Base-by-base conservation (phyloP, 64 coral and sea anemone genomes). In the Pocillopora damicornis region DNA sequence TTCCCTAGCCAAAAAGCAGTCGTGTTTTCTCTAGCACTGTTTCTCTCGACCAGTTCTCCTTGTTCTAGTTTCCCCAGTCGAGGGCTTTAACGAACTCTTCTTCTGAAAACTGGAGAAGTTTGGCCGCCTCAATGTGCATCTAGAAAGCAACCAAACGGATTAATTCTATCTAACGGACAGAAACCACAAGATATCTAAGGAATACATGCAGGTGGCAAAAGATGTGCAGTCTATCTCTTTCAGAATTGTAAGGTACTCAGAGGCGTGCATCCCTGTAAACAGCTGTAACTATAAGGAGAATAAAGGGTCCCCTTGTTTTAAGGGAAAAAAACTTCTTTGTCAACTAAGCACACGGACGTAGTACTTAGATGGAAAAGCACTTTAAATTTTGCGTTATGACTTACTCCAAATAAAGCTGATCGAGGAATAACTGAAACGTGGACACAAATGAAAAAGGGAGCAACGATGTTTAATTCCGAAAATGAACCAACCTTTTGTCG, bases 81-180 rank as follows among this genome's bases (percentile, higher is more conserved):
- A 98, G 77, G 63, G 95, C 95, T 85, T 98, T 98, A 81, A 98
- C 95, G 83, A 98, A 98, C 25, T 98, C 95, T 77, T 98, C 95
- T 37, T 98, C 95, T 2, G 95, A 92, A 66, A 98, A 98, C 78
- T 94, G 93, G 5, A 98, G 82, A 26, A 98, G 62, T 51, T 94
- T 94, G 38, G 95, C 95, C 15, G 95, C 95, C 82, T 98, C 95
- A 0, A 98, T 94, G 62, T 98, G 95, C 95, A 98, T 98, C 95
- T 98, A 61, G 35, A 59, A 87, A 66, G 66, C 8, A 62, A 22
- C 9, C 26, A 63, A 74, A 16, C 45, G 72, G n/a, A 74, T 30
- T 59, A 83, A 67, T 13, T 35, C 10, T 58, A 34, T 59, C 42
- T 57, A 75, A 56, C 26, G 20, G 15, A 63, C 12, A 58, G 56